Evolutionary conservation across 2,888 invertebrate species (phyloP).

Genomic region (Crocallis elinguaria): DNA sequence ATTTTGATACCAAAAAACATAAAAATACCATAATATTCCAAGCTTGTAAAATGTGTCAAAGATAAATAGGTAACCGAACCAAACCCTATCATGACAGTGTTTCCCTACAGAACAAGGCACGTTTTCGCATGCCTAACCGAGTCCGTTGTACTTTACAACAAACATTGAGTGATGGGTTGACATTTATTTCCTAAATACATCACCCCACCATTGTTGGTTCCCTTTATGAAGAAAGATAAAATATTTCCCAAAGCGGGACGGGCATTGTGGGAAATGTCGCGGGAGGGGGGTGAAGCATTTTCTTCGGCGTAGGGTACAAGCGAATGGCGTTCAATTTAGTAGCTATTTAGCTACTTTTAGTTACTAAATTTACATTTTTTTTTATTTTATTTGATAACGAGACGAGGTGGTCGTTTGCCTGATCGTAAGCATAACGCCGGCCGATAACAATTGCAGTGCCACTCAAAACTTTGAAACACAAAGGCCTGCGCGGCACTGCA

Average conservation of each 20-base stretch:
- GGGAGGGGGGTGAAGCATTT: slow-evolving; percentile 46
- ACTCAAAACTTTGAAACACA: too few relatives aligned
- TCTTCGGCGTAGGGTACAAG: slow-evolving; percentile 23
- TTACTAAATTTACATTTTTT: too few relatives aligned
- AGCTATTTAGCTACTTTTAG: background rate
- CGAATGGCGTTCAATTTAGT: background rate
- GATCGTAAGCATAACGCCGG: too few relatives aligned
- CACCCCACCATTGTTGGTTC: slow-evolving; percentile 73
- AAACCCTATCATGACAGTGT: background rate
- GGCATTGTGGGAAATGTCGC: slow-evolving; percentile 74
- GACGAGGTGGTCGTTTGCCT: too few relatives aligned
- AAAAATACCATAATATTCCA: too few relatives aligned
- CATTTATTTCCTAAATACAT: slow-evolving; percentile 81
- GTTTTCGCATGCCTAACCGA: slow-evolving; percentile 24
- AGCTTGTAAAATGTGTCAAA: too few relatives aligned
- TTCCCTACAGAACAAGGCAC: slow-evolving; percentile 1
- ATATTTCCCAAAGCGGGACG: slow-evolving; percentile 74
- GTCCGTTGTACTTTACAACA: slow-evolving; percentile 53
- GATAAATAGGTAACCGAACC: too few relatives aligned
- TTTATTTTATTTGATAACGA: too few relatives aligned
- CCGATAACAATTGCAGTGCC: too few relatives aligned
- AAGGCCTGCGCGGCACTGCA: too few relatives aligned
- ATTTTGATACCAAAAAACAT: too few relatives aligned
- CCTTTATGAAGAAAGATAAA: slow-evolving; percentile 82
- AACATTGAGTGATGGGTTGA: slow-evolving; percentile 76